phyloP scores from a whole-genome alignment of 2,113 vertebrate genomes.

The Gadus chalcogrammus region DNA sequence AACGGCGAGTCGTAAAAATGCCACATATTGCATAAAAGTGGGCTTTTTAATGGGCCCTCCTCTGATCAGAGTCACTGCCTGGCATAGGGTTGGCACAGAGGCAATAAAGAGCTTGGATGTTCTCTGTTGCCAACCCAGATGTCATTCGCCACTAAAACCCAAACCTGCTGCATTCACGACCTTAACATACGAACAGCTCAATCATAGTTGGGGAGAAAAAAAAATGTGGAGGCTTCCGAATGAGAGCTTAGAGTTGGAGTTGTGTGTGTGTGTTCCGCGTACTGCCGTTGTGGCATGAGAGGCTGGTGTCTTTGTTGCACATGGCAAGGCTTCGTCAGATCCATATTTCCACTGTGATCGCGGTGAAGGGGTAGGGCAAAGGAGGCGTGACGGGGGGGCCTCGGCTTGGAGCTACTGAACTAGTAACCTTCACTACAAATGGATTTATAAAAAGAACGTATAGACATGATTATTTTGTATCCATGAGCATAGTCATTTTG shows the following conservation, averaged over 20 bases:
- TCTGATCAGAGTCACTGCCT: slow-evolving; percentile 65
- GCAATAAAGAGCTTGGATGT: slow-evolving; percentile 77
- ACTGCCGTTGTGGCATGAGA: no score
- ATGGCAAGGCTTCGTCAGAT: slow-evolving; percentile 34
- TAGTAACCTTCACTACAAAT: slow-evolving; percentile 39
- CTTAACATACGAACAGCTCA: slow-evolving; percentile 50
- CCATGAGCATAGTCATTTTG: slow-evolving; percentile 70
- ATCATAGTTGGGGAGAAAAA: slow-evolving; percentile 58
- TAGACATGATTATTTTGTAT: slow-evolving; percentile 71
- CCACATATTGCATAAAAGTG: slow-evolving; percentile 77
- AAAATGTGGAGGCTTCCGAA: slow-evolving; percentile 9
- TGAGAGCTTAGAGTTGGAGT: slow-evolving; percentile 21
- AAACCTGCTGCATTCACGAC: slow-evolving; percentile 37
- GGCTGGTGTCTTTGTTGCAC: slow-evolving; percentile 17
- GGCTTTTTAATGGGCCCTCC: slow-evolving; percentile 69
- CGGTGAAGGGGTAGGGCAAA: slow-evolving; percentile 36
- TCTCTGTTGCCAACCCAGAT: slow-evolving; percentile 68
- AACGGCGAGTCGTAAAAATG: slow-evolving; percentile 42
- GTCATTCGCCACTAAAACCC: slow-evolving; percentile 45
- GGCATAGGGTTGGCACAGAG: slow-evolving; percentile 72
- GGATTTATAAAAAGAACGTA: slow-evolving; percentile 58
- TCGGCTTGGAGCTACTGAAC: slow-evolving; percentile 38
- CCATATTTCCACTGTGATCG: slow-evolving; percentile 39
- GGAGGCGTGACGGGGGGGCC: slow-evolving; percentile 25
- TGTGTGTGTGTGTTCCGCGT: slow-evolving; percentile 36